Percentiles rank a stretch among this genome's conserved stretches.
phyloP scores from a whole-genome alignment of 2,888 invertebrate genomes.

The Flexamia atlantica region DNA sequence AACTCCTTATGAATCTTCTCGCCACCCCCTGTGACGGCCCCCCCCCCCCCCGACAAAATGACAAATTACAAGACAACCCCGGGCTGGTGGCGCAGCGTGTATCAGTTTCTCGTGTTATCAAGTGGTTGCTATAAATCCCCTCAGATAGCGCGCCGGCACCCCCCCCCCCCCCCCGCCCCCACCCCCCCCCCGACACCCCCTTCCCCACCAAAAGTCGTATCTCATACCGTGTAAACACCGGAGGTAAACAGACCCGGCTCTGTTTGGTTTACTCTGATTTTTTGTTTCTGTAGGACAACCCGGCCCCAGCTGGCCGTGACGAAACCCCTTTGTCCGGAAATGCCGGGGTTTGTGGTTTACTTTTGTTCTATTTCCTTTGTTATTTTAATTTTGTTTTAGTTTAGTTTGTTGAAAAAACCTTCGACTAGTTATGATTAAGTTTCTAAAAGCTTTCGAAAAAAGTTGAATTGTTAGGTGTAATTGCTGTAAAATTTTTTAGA shows the following conservation, averaged over 20 bases:
- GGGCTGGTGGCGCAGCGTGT: background rate
- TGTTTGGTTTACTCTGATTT: conserved; percentile 8
- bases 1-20: no score
- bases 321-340: background rate
- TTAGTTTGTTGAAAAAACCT: no score
- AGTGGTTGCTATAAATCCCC: conserved; percentile 27
- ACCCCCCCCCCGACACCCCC: background rate
- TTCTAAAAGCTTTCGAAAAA: no score
- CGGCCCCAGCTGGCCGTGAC: conserved; percentile 24
- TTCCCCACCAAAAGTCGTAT: background rate
- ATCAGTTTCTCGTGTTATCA: conserved; percentile 21
- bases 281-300: conserved; percentile 7
- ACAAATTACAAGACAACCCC: background rate
- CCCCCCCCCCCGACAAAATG: conserved; percentile 1
- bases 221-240: background rate
- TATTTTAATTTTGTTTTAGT: no score
- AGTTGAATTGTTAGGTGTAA: no score
- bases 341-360: background rate
- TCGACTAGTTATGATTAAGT: no score
- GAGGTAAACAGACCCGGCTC: background rate
- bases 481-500: no score
- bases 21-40: background rate
- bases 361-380: background rate
- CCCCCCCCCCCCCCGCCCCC: background rate
- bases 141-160: background rate